Conservation (phyloP, 2,888 invertebrate species). For the Blastobasis adustella region DNA sequence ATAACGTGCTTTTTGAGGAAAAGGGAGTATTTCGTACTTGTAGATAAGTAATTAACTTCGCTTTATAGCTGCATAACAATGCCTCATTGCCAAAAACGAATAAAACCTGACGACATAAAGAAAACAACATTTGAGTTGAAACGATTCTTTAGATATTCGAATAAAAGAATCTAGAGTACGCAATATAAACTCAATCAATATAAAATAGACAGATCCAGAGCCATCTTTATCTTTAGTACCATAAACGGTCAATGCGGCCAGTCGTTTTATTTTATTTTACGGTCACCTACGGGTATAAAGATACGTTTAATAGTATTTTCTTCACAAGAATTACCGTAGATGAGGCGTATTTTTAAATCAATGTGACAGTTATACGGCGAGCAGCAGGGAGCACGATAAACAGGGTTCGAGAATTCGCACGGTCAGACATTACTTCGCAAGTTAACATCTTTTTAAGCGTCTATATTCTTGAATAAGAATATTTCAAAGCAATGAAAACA, state of each 20-base stretch:
- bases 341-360: constrained; percentile 15
- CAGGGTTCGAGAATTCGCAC: constrained; percentile 35
- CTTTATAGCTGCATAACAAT: too few relatives aligned
- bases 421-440: constrained; percentile 37
- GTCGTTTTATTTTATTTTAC: constrained; percentile 7
- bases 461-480: constrained; percentile 32
- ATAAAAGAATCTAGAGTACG: background rate
- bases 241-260: constrained; percentile 1
- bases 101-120: background rate
- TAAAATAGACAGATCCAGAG: background rate
- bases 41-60: too few relatives aligned
- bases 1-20: too few relatives aligned
- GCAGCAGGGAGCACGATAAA: constrained; percentile 36
- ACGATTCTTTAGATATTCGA: background rate
- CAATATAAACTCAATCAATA: constrained; percentile 1
- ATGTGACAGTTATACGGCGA: constrained; percentile 25
- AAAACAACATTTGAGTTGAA: background rate
- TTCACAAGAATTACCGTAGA: background rate
- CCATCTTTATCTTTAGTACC: background rate
- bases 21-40: too few relatives aligned
- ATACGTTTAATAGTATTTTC: constrained; percentile 3
- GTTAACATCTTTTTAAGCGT: constrained; percentile 40
- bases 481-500: constrained; percentile 41
- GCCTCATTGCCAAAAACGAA: background rate
- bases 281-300: constrained; percentile 9